A percentile compares a stretch with the other conserved stretches of the same genome.
Evolutionary conservation across 2,888 invertebrate species (phyloP).

Genomic region (Seira sanloemensis): DNA sequence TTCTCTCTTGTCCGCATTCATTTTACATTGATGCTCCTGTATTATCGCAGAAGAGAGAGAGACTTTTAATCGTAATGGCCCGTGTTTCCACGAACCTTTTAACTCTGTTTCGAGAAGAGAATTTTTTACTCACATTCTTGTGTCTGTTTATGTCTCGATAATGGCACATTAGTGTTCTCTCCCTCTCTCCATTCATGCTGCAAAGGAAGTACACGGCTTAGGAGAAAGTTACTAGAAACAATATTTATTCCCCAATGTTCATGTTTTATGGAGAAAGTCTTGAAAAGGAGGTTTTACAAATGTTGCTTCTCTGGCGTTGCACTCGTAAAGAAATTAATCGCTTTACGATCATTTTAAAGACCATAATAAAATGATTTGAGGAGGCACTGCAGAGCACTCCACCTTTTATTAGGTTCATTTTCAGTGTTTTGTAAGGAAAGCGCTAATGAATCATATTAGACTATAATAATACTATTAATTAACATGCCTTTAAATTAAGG

Average conservation of each 20-base stretch:
- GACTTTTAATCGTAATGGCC: constrained; percentile 51
- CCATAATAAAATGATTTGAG: background rate
- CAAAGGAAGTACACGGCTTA: background rate
- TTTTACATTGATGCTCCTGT: background rate
- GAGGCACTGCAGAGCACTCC: too few relatives aligned
- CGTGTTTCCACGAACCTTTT: constrained; percentile 51
- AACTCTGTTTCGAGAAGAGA: background rate
- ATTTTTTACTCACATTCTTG: background rate
- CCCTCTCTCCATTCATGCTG: constrained; percentile 29
- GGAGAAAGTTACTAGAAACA: background rate
- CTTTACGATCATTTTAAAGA: constrained; percentile 2
- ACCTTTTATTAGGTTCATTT: background rate
- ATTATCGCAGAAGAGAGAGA: background rate
- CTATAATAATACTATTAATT: background rate
- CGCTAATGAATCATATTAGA: background rate
- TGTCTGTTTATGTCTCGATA: constrained; percentile 50
- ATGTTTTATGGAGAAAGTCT: background rate
- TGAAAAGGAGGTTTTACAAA: background rate
- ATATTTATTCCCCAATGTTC: background rate
- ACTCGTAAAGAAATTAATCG: constrained; percentile 25
- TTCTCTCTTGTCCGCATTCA: background rate
- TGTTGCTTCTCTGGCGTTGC: too few relatives aligned
- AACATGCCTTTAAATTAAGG: background rate
- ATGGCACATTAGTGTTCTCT: constrained; percentile 48
- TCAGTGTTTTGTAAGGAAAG: background rate